Base-by-base conservation (phyloP, 2,113 vertebrate genomes). In the Naja naja region DNA sequence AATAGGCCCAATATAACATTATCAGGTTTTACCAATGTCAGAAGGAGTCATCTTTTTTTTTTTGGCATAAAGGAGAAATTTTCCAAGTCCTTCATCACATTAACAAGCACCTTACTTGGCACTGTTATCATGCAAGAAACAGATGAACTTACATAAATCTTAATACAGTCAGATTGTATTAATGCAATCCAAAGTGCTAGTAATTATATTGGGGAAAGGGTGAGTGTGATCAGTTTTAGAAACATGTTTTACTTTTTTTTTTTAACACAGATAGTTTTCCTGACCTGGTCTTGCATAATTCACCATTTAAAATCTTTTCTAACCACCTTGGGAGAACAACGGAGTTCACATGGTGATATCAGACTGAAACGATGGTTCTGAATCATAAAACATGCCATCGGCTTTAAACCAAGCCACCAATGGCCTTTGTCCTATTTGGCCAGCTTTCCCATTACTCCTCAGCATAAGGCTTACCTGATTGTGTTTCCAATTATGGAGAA, bases 401-500 rank as follows among this genome's bases (percentile, higher is more conserved):
- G 97, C 95, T 98, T 98, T 98, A 97, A 96, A 97, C 97, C 98
- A 97, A 98, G 97, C 97, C 97, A 97, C 96, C 98, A 97, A 98
- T 98, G 98, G 98, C 98, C 98, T 98, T 98, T 98, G 97, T 98
- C 97, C 98, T 97, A 97, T 97, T 98, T 98, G 97, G 34, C 98
- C 98, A 98, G 96, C 97, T 97, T 96, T 97, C 97, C 97, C 97
- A 97, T 98, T 97, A 97, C 96, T 98, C 98, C 97, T 98, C 98
- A 97, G 95, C 97, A 96, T 94, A 97, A 96, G 97, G 96, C 98
- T 98, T 97, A 98, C 99, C 98, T 99, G 97, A 99, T 98, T 98
- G 98, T 98, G 98, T 99, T 99, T 97, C 99, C 99, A 97, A 99
- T 99, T 96, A 99, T 97, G 97, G 98, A 98, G 95, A 99, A 98